phyloP scores from a whole-genome alignment of 2,888 invertebrate genomes.

The Drosophila prostipennis region DNA sequence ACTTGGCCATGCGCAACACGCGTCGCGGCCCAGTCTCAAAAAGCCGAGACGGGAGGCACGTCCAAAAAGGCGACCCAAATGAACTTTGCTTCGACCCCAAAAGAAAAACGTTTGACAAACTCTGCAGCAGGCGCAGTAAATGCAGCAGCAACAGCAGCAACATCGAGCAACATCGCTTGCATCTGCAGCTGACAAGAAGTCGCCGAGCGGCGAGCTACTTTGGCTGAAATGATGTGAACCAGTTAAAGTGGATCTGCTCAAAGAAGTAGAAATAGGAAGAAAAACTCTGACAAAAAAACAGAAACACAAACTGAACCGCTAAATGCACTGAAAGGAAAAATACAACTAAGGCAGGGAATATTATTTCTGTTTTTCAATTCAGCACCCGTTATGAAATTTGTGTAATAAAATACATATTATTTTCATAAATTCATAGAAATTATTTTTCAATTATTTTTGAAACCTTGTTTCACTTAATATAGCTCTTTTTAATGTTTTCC shows the following conservation, averaged over 20 bases:
- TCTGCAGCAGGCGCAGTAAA: conserved; percentile 4
- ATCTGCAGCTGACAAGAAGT: conserved; percentile 71
- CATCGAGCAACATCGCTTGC: conserved; percentile 48
- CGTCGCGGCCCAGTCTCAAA: conserved; percentile 37
- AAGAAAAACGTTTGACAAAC: conserved; percentile 68
- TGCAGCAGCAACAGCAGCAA: conserved; percentile 6
- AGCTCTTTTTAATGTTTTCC: no score
- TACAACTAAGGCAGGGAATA: no score
- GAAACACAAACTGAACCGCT: conserved; percentile 59
- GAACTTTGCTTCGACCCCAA: conserved; percentile 71
- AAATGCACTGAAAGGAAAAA: conserved; percentile 23
- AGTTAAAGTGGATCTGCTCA: conserved; percentile 54
- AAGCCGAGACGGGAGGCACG: conserved; percentile 45
- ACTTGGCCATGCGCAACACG: conserved; percentile 70
- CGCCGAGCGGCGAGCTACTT: conserved; percentile 46
- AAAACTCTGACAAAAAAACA: conserved; percentile 17
- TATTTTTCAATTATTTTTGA: no score
- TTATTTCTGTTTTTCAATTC: no score
- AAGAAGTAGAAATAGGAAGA: conserved; percentile 32
- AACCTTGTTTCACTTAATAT: no score
- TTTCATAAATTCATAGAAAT: no score
- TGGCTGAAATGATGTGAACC: conserved; percentile 76
- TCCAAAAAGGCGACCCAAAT: conserved; percentile 65
- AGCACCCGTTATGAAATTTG: no score
- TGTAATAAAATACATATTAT: no score